Evolutionary conservation across 64 coral and sea anemone species (phyloP).

Genomic region (Pocillopora damicornis): DNA sequence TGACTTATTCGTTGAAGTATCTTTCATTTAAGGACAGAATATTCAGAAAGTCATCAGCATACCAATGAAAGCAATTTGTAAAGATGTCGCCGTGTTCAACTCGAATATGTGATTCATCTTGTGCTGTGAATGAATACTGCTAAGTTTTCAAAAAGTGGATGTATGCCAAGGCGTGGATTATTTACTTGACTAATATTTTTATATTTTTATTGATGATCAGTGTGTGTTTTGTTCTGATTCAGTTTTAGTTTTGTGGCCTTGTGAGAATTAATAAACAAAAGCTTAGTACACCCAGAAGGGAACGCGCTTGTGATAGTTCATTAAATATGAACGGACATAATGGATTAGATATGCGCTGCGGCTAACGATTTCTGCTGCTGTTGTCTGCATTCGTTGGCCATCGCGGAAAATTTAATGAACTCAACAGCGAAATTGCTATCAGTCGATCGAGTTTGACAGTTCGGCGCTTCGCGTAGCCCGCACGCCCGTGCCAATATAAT

Average conservation of each 20-base stretch:
- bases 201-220: conserved; percentile 23
- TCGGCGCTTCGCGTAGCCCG: background rate
- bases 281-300: background rate
- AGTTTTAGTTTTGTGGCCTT: conserved; percentile 19
- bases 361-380: background rate
- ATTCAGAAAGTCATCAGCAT: background rate
- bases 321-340: conserved; percentile 32
- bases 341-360: background rate
- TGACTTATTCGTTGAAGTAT: background rate
- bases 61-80: background rate
- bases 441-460: background rate
- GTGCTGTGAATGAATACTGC: background rate
- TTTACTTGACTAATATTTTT: conserved; percentile 26
- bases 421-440: background rate
- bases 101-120: background rate
- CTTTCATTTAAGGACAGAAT: background rate
- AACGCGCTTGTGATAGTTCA: background rate
- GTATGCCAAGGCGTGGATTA: background rate
- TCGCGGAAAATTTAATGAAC: background rate
- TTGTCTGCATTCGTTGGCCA: background rate
- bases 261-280: conserved; percentile 10
- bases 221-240: conserved; percentile 27
- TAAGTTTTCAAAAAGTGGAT: background rate
- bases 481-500: background rate
- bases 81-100: background rate